These are phyloP conservation scores for Hyaena hyaena DNA, from an alignment of 2,113 vertebrate species.

Conservation along the genomic window DNA sequence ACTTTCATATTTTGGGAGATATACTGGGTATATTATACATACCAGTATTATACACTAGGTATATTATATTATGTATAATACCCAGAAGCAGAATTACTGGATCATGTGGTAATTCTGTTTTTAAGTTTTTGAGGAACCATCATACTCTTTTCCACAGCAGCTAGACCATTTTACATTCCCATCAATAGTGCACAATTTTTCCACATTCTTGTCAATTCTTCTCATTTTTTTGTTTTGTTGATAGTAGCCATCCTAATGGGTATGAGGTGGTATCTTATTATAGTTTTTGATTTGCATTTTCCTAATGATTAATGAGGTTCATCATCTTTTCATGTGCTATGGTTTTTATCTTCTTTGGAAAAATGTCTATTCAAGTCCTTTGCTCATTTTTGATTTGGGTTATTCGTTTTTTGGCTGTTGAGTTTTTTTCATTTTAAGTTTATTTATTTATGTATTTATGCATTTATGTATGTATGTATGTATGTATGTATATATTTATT, in stretches of 20 bases:
- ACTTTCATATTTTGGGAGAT: background rate
- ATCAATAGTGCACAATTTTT: background rate
- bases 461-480: too few species aligned
- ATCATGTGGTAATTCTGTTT: background rate
- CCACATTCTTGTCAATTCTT: background rate
- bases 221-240: background rate
- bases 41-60: too few species aligned
- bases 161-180: background rate
- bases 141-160: background rate
- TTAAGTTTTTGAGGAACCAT: background rate
- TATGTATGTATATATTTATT: too few species aligned
- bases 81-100: background rate
- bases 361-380: slow-evolving; percentile 1
- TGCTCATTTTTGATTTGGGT: background rate
- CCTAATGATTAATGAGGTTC: background rate
- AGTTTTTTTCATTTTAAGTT: background rate
- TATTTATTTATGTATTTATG: too few species aligned
- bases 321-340: background rate
- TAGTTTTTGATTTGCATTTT: background rate
- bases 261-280: background rate
- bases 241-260: background rate
- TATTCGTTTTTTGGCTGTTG: background rate
- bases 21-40: too few species aligned
- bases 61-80: background rate
- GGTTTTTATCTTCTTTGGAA: background rate